phyloP scores from a whole-genome alignment of 35 echinoderm and acorn worm species.

The Eucidaris tribuloides region DNA sequence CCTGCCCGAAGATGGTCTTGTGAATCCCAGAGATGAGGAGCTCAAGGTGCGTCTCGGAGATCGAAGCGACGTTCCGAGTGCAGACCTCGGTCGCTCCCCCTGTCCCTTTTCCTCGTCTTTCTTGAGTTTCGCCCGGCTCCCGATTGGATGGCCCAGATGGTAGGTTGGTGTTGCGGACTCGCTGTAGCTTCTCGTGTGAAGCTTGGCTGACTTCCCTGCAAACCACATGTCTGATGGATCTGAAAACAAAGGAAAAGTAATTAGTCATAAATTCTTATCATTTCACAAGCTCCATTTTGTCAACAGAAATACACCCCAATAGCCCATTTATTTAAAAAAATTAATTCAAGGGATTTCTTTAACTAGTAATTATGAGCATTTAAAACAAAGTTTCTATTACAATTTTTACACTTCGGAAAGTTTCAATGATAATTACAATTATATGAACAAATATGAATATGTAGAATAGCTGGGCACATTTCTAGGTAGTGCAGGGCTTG shows the following conservation, averaged over 20 bases:
- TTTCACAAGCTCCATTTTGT: background rate
- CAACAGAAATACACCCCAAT: background rate
- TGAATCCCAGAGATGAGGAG: constrained; percentile 16
- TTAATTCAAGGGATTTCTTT: background rate
- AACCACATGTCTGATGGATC: constrained; percentile 62
- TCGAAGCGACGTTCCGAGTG: constrained; percentile 3
- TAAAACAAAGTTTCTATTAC: background rate
- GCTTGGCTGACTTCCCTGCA: constrained; percentile 43
- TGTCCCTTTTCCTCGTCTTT: background rate
- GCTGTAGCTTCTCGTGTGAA: background rate
- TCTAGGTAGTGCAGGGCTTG: too few relatives aligned
- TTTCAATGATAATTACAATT: too few relatives aligned
- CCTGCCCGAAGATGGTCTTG: constrained; percentile 13
- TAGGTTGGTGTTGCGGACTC: constrained; percentile 33
- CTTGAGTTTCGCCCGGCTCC: constrained; percentile 34
- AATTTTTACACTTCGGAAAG: background rate
- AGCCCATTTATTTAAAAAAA: background rate
- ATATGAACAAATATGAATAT: too few relatives aligned
- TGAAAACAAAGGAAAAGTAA: background rate
- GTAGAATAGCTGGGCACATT: too few relatives aligned
- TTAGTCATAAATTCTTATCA: background rate
- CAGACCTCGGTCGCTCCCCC: constrained; percentile 10
- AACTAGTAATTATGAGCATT: background rate
- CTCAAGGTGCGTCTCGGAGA: constrained; percentile 3
- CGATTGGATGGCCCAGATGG: constrained; percentile 61